phyloP scores from a whole-genome alignment of 2,113 vertebrate genomes.

The Gobius niger region DNA sequence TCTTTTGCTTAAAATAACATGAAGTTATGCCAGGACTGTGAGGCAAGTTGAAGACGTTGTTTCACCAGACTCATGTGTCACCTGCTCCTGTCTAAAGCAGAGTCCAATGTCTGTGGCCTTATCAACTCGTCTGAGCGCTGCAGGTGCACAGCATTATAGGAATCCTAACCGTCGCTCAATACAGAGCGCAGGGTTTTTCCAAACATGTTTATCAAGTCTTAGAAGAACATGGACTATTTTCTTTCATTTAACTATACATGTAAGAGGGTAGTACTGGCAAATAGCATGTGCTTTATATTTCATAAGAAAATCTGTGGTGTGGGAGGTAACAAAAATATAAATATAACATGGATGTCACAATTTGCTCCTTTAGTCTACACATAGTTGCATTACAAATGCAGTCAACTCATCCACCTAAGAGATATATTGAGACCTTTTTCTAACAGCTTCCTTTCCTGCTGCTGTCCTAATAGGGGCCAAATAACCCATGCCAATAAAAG shows the following conservation, averaged over 20 bases:
- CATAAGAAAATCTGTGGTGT: background rate
- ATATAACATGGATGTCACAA: too few species aligned
- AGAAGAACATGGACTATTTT: conserved; percentile 14
- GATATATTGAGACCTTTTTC: too few species aligned
- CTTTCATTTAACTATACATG: conserved; percentile 5
- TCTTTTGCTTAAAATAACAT: background rate
- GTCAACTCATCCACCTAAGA: too few species aligned
- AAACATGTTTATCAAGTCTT: conserved; percentile 60
- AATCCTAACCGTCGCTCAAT: conserved; percentile 67
- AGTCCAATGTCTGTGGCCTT: conserved; percentile 54
- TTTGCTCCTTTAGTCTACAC: too few species aligned
- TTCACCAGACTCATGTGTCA: conserved; percentile 1
- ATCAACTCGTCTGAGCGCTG: conserved; percentile 42
- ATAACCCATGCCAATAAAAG: too few species aligned
- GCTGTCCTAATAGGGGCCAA: too few species aligned
- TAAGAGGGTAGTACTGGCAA: background rate
- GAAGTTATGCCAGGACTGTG: background rate
- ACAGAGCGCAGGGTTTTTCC: conserved; percentile 68
- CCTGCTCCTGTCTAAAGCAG: conserved; percentile 21
- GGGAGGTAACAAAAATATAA: too few species aligned
- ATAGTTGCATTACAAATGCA: too few species aligned
- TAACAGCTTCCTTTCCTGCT: too few species aligned
- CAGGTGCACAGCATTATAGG: conserved; percentile 70
- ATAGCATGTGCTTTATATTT: background rate
- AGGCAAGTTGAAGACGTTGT: background rate